Evolutionary conservation across 2,113 vertebrate genomes (phyloP).

Genomic region (Sclerurus mexicanus): DNA sequence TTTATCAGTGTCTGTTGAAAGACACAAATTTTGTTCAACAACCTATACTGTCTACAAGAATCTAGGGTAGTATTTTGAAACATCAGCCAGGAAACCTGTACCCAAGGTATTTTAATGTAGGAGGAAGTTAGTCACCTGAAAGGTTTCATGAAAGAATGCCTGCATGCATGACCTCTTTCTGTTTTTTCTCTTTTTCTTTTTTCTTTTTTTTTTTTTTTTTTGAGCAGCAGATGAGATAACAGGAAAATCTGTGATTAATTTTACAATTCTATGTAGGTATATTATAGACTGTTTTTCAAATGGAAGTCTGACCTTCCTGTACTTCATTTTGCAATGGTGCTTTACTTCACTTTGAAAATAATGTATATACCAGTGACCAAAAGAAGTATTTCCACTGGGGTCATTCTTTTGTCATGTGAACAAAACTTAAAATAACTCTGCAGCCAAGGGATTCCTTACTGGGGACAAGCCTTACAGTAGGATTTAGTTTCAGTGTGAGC

Average conservation of each 20-base stretch:
- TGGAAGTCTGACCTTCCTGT: not conserved
- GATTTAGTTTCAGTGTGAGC: not conserved
- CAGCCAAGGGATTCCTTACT: not conserved
- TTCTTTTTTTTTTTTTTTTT: not conserved
- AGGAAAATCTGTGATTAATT: not conserved
- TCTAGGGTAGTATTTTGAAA: not conserved
- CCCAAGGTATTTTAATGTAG: not conserved
- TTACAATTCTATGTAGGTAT: not conserved
- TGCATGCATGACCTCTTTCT: not conserved
- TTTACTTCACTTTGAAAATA: conserved; percentile 1
- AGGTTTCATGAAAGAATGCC: not conserved
- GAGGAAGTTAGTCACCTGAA: not conserved
- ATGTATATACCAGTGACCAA: not conserved
- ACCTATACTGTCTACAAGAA: not conserved
- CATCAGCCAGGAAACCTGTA: not conserved
- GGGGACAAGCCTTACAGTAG: not conserved
- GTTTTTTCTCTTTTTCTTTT: too few species aligned
- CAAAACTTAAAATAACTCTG: not conserved
- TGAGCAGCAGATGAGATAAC: not conserved
- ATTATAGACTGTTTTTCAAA: not conserved
- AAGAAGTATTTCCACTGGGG: not conserved
- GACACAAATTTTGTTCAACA: not conserved
- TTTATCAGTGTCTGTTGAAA: not conserved
- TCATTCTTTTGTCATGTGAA: not conserved
- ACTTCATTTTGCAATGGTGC: not conserved